Conservation (phyloP, 2,113 vertebrate species). For the Indicator indicator region DNA sequence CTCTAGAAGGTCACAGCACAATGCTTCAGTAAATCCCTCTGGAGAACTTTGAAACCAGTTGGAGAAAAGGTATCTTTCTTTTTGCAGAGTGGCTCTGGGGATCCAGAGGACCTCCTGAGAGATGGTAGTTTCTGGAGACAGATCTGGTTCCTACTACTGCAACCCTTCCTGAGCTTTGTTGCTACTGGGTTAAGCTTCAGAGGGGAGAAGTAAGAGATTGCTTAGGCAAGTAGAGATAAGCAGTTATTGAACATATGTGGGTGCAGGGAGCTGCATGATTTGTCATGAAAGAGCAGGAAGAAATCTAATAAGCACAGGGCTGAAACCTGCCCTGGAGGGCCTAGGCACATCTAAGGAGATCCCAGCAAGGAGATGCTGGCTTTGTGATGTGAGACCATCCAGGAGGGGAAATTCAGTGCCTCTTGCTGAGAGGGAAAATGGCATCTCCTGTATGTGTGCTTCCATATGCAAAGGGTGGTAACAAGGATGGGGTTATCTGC, state of each 20-base stretch:
- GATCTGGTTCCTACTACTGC: not conserved
- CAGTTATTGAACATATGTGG: not conserved
- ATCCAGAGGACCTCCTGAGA: not conserved
- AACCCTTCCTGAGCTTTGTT: not conserved
- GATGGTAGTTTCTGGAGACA: not conserved
- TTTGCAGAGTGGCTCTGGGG: not conserved
- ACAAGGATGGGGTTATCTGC: not conserved
- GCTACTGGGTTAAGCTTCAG: not conserved
- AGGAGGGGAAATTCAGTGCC: not conserved
- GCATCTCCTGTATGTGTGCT: fast-evolving
- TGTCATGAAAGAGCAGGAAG: not conserved
- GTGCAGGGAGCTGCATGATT: not conserved
- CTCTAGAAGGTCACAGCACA: not conserved
- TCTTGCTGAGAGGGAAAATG: not conserved
- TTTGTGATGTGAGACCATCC: not conserved
- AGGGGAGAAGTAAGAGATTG: not conserved
- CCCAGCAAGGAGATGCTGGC: not conserved
- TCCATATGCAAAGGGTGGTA: fast-evolving
- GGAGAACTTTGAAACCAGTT: not conserved
- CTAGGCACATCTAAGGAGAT: not conserved
- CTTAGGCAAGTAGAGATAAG: not conserved
- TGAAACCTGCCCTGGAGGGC: not conserved
- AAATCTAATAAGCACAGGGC: not conserved
- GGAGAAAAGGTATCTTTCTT: not conserved
- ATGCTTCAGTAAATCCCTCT: not conserved